Evolutionary conservation across 2,113 vertebrate species (phyloP).

Genomic region (Seriola dumerili): DNA sequence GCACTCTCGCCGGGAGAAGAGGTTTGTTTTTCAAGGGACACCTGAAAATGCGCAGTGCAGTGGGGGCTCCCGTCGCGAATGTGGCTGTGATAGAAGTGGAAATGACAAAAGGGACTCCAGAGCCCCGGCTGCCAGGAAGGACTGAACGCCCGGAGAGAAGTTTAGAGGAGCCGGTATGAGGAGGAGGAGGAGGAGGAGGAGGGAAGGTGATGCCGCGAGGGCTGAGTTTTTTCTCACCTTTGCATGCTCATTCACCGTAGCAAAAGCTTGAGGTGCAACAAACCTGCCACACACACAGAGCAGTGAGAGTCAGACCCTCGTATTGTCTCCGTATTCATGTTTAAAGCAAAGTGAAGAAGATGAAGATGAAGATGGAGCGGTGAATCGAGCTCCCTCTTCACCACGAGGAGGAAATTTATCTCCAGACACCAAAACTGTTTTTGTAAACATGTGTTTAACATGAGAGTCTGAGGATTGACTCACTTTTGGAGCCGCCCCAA

Average conservation of each 20-base stretch:
- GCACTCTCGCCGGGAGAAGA: background rate
- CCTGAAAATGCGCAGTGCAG: conserved; percentile 58
- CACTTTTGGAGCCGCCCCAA: too few relatives aligned
- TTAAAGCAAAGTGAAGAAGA: too few relatives aligned
- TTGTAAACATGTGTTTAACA: too few relatives aligned
- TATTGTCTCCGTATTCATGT: too few relatives aligned
- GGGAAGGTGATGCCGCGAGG: background rate
- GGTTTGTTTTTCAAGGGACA: conserved; percentile 60
- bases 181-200: conserved; percentile 20
- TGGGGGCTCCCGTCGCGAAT: conserved; percentile 16
- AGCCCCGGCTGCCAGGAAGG: conserved; percentile 45
- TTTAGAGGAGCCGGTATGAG: conserved; percentile 1
- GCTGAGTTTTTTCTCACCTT: conserved; percentile 35
- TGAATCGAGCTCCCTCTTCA: too few relatives aligned
- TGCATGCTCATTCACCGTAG: conserved; percentile 8
- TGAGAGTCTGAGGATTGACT: too few relatives aligned
- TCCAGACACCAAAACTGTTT: too few relatives aligned
- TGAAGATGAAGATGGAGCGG: too few relatives aligned
- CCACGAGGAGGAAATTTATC: too few relatives aligned
- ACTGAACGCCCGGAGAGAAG: conserved; percentile 29
- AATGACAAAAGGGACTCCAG: conserved; percentile 69
- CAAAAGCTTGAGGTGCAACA: background rate
- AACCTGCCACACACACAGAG: background rate
- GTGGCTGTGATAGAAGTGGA: conserved; percentile 69
- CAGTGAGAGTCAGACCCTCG: background rate